These are phyloP conservation scores for Rhinoderma darwinii DNA, from an alignment of 2,113 vertebrate species.

Conservation along the genomic window DNA sequence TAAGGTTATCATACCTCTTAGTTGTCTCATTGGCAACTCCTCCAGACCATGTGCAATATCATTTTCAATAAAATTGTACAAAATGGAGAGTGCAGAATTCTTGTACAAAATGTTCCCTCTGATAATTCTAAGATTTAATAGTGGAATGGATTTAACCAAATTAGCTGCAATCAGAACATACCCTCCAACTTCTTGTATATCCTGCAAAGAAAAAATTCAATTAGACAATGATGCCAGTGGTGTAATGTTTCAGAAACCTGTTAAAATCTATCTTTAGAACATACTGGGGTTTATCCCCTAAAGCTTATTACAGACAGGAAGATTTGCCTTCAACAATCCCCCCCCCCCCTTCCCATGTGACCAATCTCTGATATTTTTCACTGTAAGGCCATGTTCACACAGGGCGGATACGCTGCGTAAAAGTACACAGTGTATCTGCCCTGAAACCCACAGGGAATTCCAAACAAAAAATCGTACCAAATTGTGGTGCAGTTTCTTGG, in stretches of 20 bases:
- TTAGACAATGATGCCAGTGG: not conserved
- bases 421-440: too few species aligned
- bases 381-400: too few species aligned
- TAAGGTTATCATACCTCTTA: slow-evolving; percentile 79
- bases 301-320: too few species aligned
- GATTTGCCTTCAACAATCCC: too few species aligned
- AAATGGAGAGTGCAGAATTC: slow-evolving; percentile 77
- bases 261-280: too few species aligned
- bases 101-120: slow-evolving; percentile 87
- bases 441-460: too few species aligned
- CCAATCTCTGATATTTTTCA: too few species aligned
- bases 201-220: slow-evolving; percentile 69
- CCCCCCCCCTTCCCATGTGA: too few species aligned
- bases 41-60: slow-evolving; percentile 67
- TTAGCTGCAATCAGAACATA: slow-evolving; percentile 92
- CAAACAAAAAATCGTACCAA: too few species aligned
- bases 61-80: slow-evolving; percentile 77
- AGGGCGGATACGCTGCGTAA: too few species aligned
- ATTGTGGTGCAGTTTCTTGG: too few species aligned
- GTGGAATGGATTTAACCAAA: slow-evolving; percentile 79
- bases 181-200: slow-evolving; percentile 92
- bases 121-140: slow-evolving; percentile 92
- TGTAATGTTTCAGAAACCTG: not conserved
- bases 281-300: too few species aligned
- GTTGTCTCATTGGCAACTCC: slow-evolving; percentile 79